Evolutionary conservation across 2,113 vertebrate species (phyloP).

Genomic region (Spilogale gracilis): DNA sequence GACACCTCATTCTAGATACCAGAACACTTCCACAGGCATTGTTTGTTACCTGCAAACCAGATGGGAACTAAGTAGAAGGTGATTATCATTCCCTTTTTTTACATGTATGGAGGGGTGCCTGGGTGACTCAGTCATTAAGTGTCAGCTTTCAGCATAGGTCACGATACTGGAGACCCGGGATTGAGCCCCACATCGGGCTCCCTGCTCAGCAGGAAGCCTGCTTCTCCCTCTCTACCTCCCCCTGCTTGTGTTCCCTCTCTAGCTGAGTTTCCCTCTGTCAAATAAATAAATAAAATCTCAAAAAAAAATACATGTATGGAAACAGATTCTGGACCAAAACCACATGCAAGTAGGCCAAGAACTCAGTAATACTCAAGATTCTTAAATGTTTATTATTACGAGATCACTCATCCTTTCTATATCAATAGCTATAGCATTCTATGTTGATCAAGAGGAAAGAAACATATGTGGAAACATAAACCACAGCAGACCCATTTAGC

Average conservation of each 20-base stretch:
- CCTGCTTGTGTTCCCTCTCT: too few relatives aligned
- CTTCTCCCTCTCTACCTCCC: too few relatives aligned
- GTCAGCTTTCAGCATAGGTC: too few relatives aligned
- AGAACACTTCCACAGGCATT: neutral
- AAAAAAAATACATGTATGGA: neutral
- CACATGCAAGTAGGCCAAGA: neutral
- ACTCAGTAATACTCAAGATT: neutral
- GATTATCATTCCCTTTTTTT: neutral
- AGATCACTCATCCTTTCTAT: neutral
- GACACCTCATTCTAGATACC: neutral
- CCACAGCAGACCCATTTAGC: neutral
- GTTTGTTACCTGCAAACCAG: neutral
- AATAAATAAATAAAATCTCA: too few relatives aligned
- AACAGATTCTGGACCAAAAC: neutral
- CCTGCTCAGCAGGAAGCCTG: too few relatives aligned
- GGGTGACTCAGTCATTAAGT: too few relatives aligned
- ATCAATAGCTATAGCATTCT: neutral
- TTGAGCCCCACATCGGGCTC: too few relatives aligned
- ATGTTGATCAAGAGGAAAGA: neutral
- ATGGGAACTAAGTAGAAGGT: neutral
- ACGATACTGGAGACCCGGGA: too few relatives aligned
- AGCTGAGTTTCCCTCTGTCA: too few relatives aligned
- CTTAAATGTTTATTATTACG: neutral
- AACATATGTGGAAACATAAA: neutral
- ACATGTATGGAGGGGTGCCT: too few relatives aligned